Base-by-base conservation (phyloP, 2,888 invertebrate genomes). In the Spisula subtruncata region DNA sequence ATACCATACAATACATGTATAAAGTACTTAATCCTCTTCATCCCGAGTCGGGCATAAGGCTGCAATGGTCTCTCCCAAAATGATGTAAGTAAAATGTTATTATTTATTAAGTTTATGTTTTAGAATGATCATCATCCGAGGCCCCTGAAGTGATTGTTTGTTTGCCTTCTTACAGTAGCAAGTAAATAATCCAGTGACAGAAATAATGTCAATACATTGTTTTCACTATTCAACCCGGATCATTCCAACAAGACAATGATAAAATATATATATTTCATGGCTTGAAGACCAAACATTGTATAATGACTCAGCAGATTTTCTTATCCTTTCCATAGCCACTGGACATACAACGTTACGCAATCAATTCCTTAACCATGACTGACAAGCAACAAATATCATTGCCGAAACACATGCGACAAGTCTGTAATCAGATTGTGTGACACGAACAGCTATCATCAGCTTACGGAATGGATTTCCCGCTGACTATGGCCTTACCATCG, bases 361-460 rank as follows among this genome's bases (percentile, higher is more conserved):
- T 75, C 35, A 32, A 75, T 32, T 35, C 35, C 32, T 75, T 18
- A 75, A 75, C 75, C 5, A 75, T 35, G 25, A 75, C 6, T 75
- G 75, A 35, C 75, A 75, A 75, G 4, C 29, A 35, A 32, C 25
- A 75, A 32, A 75, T 35, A 75, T 75, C 75, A 75, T 16, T 35
- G 35, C 20, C 18, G 75, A 75, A 75, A 75, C 75, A 75, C 75
- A 75, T 35, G 75, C 75, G 75, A 75, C 29, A 75, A 75, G 16
- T 75, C 75, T 16, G 75, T 75, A 75, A 75, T 75, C 29, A 75
- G 32, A 75, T 75, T 18, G 32, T 35, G 75, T 75, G 75, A 75
- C 75, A 75, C 75, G 35, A 75, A 32, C 75, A 32, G 35, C 35
- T 14, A 75, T 75, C 75, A 32, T 75, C 35, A 35, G 35, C 75